These are phyloP conservation scores for Corythoichthys haematopterus DNA, from an alignment of 2,113 vertebrate genomes.

Conservation along the genomic window DNA sequence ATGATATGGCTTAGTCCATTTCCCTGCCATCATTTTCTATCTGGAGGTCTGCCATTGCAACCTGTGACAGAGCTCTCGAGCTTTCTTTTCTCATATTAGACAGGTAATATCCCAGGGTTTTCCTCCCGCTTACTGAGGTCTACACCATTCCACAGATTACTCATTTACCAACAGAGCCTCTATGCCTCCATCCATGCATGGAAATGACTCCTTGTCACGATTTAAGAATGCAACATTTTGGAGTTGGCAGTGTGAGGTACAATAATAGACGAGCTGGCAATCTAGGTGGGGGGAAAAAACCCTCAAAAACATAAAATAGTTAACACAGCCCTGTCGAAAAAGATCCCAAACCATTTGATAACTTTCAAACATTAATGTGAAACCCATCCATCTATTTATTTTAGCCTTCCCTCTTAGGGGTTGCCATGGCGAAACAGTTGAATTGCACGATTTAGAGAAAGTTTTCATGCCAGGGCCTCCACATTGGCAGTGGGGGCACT, in stretches of 20 bases:
- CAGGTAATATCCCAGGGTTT: slow-evolving; percentile 42
- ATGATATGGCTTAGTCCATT: slow-evolving; percentile 37
- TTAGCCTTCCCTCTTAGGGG: no score
- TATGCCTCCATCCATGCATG: slow-evolving; percentile 34
- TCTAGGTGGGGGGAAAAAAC: neutral
- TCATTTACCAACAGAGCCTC: slow-evolving; percentile 28
- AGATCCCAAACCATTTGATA: no score
- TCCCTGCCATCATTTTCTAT: slow-evolving; percentile 57
- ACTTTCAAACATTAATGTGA: no score
- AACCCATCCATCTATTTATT: no score
- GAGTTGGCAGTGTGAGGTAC: slow-evolving; percentile 17
- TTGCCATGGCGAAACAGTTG: no score
- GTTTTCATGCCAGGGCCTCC: no score
- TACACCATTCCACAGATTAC: slow-evolving; percentile 45
- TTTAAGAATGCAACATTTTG: slow-evolving; percentile 40
- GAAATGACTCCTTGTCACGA: slow-evolving; percentile 53
- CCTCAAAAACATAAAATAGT: neutral
- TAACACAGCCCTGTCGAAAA: no score
- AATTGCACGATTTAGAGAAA: no score
- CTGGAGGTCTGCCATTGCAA: slow-evolving; percentile 30
- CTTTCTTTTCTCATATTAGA: slow-evolving; percentile 48
- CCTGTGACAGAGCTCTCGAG: slow-evolving; percentile 35
- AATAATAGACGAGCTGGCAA: neutral
- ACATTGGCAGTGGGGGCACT: no score
- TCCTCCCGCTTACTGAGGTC: slow-evolving; percentile 42